Evolutionary conservation across 2,797 vertebrate genomes (phyloP), one percentile per base, ranked within the genome.

Genomic region (Melanotaenia maccullochi): DNA sequence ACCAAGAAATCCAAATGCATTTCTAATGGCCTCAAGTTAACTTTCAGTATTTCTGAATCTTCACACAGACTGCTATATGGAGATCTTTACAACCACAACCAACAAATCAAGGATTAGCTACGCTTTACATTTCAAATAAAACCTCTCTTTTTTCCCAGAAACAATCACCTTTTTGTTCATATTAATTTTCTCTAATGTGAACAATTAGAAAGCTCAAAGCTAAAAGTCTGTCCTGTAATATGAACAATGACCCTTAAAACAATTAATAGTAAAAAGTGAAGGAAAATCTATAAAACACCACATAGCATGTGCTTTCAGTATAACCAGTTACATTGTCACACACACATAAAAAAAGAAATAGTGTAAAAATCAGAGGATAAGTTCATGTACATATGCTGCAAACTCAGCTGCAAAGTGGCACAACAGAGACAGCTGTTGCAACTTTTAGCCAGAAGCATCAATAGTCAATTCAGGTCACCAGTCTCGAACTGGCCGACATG

Each of bases 381-480:
- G 25, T 82, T 76, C 18, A 25, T 25, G 20, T 35, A 35, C 22
- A 64, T 9, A 73, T 28, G 63, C 25, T 22, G 42, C 12, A 52
- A 58, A 57, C n/a, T 81, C 20, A 3, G 73, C 51, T 54, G 4
- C 56, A 66, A 49, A 75, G 61, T 69, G 57, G 30, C 55, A 77
- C 20, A 28, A 38, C 1, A 60, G 47, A 65, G 67, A 57, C 24
- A 35, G 75, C 54, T 40, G 49, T 54, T 78, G 74, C n/a, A 42
- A 76, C 32, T 68, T 73, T 71, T 40, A 73, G 78, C 68, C 73
- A 35, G 67, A 64, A 67, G 75, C 68, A n/a, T 80, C 84, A 73
- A 85, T 82, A 74, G 59, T 70, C 66, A 68, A 89, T 85, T 85
- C 61, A 79, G 87, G 89, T 90, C 88, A 86, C 49, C 74, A 49